A percentile compares a stretch with the other conserved stretches of the same genome.
Evolutionary conservation across 2,797 vertebrate genomes (phyloP).

Genomic region (Enteromius fasciolatus): DNA sequence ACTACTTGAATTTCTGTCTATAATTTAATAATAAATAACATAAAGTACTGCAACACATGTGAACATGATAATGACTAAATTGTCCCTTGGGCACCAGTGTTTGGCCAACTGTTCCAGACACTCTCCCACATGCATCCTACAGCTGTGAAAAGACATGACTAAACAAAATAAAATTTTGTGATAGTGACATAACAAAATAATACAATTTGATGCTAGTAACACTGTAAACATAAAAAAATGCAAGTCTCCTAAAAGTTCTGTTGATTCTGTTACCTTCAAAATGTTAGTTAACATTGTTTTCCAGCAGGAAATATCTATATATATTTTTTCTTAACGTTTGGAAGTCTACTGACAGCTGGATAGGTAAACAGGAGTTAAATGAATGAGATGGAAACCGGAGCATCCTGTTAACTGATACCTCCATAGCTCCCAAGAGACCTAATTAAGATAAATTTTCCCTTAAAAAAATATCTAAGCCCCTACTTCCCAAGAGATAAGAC

Average conservation of each 20-base stretch:
- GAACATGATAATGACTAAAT: conserved; percentile 22
- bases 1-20: background rate
- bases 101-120: conserved; percentile 12
- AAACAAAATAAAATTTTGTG: background rate
- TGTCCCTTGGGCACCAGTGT: background rate
- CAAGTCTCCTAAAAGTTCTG: background rate
- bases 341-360: conserved; percentile 21
- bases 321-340: background rate
- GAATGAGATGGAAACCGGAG: conserved; percentile 15
- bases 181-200: background rate
- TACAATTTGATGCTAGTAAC: background rate
- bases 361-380: conserved; percentile 29
- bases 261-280: background rate
- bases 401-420: conserved; percentile 29
- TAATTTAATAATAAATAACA: background rate
- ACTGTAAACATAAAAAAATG: background rate
- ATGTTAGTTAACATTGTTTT: background rate
- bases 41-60: background rate
- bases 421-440: conserved; percentile 10
- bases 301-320: background rate
- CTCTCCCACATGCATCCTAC: background rate
- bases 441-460: conserved; percentile 36
- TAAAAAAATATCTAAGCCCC: background rate
- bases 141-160: background rate
- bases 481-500: conserved; percentile 37